These are phyloP conservation scores for Caenorhabditis wallacei DNA, from an alignment of 2,888 invertebrate species.

Conservation along the genomic window DNA sequence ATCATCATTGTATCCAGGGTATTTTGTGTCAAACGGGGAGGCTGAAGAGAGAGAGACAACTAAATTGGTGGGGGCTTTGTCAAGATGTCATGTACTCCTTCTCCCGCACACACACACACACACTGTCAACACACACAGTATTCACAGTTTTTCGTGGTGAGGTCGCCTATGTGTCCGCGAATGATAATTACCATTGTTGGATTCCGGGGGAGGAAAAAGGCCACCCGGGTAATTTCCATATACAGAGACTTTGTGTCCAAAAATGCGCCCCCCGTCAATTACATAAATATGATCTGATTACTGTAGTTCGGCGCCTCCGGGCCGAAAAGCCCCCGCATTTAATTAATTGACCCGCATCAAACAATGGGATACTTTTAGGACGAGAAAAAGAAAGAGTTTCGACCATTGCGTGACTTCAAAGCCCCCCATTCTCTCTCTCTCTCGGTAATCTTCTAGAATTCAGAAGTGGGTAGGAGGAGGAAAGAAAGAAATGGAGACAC, in stretches of 20 bases:
- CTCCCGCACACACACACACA: too few species aligned
- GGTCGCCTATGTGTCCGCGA: conserved; percentile 29
- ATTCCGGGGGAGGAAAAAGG: conserved; percentile 15
- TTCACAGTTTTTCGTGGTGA: neutral
- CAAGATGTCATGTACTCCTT: too few species aligned
- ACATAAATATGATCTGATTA: conserved; percentile 62
- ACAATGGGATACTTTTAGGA: too few species aligned
- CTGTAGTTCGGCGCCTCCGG: neutral
- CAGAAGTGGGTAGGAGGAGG: neutral
- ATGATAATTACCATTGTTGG: conserved; percentile 66
- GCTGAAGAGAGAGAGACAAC: too few species aligned
- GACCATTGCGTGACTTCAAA: conserved; percentile 47
- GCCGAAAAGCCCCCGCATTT: conserved; percentile 22
- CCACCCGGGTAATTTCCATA: conserved; percentile 51
- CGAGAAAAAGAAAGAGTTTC: conserved; percentile 20
- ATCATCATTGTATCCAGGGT: too few species aligned
- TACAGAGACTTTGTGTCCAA: conserved; percentile 1
- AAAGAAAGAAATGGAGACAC: too few species aligned
- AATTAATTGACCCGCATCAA: conserved; percentile 49
- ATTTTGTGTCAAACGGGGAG: too few species aligned
- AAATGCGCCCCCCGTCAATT: conserved; percentile 46
- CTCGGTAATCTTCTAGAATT: conserved; percentile 47
- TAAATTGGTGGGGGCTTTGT: too few species aligned
- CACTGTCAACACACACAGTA: too few species aligned
- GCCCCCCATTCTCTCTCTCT: too few species aligned